Evolutionary conservation across 2,797 vertebrate species (phyloP).

Genomic region (Acridotheres tristis): DNA sequence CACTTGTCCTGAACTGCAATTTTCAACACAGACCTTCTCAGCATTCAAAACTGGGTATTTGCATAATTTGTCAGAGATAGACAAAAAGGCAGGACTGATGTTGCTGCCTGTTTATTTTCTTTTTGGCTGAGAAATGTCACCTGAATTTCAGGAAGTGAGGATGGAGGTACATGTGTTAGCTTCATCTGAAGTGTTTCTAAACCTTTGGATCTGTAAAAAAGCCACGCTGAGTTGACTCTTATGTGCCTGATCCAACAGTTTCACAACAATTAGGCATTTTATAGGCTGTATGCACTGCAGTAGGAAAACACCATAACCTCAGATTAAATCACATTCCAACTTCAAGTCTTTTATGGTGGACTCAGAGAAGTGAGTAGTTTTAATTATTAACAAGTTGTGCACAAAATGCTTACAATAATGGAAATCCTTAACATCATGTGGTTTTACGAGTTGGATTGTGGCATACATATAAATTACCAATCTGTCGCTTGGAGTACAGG

Average conservation of each 20-base stretch:
- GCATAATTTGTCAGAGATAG: not conserved
- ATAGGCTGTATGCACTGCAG: not conserved
- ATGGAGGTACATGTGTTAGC: not conserved
- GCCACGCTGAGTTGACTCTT: not conserved
- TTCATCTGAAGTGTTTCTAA: not conserved
- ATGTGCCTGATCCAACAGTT: fast-evolving
- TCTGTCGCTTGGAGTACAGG: not conserved
- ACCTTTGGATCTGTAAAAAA: not conserved
- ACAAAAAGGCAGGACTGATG: not conserved
- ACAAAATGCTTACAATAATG: not conserved
- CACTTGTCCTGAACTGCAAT: fast-evolving
- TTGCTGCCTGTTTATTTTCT: not conserved
- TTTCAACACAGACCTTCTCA: not conserved
- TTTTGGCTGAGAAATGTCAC: not conserved
- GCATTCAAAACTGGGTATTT: not conserved
- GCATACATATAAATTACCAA: not conserved
- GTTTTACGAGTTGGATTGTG: not conserved
- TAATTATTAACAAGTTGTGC: not conserved
- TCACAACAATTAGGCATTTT: not conserved
- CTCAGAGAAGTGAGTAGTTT: not conserved
- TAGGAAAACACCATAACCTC: not conserved
- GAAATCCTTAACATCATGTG: fast-evolving
- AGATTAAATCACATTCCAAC: not conserved
- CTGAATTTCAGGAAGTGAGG: not conserved
- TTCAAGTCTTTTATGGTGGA: not conserved